These are phyloP conservation scores for Sardinella longiceps DNA, from an alignment of 2,797 vertebrate genomes.

Conservation along the genomic window DNA sequence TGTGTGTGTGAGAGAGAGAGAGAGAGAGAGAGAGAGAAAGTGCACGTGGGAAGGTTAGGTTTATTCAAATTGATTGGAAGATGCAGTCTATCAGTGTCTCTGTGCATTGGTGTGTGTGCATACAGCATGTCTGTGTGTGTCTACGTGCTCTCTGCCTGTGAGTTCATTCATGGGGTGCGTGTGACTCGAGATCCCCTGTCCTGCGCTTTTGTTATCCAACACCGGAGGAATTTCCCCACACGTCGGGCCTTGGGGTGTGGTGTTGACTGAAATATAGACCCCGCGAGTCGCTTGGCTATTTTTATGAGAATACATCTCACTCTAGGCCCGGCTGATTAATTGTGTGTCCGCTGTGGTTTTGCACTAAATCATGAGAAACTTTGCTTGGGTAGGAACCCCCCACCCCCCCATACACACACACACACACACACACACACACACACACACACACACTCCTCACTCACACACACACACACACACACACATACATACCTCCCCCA, in stretches of 20 bases:
- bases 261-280: background rate
- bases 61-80: background rate
- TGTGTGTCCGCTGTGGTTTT: background rate
- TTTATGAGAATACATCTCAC: background rate
- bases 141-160: slow-evolving; percentile 22
- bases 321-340: slow-evolving; percentile 3
- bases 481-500: too few relatives aligned
- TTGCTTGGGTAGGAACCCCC: background rate
- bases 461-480: too few relatives aligned
- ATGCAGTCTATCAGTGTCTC: background rate
- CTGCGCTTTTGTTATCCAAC: slow-evolving; percentile 28
- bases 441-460: too few relatives aligned
- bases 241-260: background rate
- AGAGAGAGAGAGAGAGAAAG: background rate
- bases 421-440: too few relatives aligned
- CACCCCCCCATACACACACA: too few relatives aligned
- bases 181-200: background rate
- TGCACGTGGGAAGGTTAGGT: background rate
- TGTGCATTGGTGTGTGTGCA: background rate
- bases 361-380: background rate
- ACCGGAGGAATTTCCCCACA: slow-evolving; percentile 36
- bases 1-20: background rate
- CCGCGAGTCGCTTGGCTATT: background rate
- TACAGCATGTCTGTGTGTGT: slow-evolving; percentile 15
- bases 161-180: slow-evolving; percentile 4